Evolutionary conservation across 2,888 invertebrate genomes (phyloP), one percentile per base, ranked within the genome.

Genomic region (Andrena fulva): DNA sequence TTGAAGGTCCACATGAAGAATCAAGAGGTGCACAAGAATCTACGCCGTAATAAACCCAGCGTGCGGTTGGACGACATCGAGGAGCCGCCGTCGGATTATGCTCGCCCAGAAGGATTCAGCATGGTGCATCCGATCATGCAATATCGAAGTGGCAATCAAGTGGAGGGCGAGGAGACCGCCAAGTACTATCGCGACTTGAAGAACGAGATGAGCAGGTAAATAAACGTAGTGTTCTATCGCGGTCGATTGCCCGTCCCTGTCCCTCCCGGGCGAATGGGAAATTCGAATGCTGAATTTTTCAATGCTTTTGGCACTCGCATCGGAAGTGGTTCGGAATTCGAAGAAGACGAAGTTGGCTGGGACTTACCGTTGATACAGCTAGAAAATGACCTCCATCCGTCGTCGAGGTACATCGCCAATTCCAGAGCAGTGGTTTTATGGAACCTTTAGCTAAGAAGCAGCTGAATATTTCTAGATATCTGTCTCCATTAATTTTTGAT

Each of bases 1-100:
- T 29, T 33, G 8, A 91, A 96, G 96, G 95, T 96, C 10, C 96
- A 96, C 91, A 95, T 95, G 93, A 95, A 95, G 84, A 96, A 96
- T 90, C 96, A 96, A 92, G 96, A 96, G 68, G 94, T 95, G 2
- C 96, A 96, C 92, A 96, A 96, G 90, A 95, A 95, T 90, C 94
- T 96, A 48, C 94, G 96, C 0, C 95, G 95, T 24, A 96, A 96
- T 91, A 96, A 96, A 91, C 95, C 95, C 0, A 95, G 96, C 0
- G 94, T 96, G 12, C 93, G 95, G 12, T 89, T 96, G 68, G 94
- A 94, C 73, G 95, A 95, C 56, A 94, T 96, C 24, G 94, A 95
- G 73, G 94, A 95, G 24, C 94, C 95, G 0, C 96, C 96, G 0
- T 93, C 94, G 0, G 95, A 95, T 89, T 96, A 96, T 91, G 93